phyloP scores from a whole-genome alignment of 2,113 vertebrate genomes.

The Pangasianodon gigas region DNA sequence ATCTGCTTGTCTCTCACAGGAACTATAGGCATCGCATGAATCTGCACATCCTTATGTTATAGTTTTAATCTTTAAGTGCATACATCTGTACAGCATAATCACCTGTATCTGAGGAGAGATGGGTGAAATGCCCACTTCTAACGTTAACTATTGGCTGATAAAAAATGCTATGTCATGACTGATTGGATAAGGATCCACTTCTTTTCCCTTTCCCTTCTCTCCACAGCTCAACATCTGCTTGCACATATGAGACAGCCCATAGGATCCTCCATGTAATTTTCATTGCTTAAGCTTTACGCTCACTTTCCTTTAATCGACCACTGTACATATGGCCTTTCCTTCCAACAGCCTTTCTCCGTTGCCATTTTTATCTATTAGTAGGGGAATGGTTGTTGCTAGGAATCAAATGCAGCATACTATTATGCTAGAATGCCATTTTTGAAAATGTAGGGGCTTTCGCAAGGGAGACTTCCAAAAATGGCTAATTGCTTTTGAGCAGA shows the following conservation, averaged over 20 bases:
- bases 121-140: constrained; percentile 34
- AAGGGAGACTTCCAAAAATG: constrained; percentile 48
- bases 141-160: constrained; percentile 61
- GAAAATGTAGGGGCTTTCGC: constrained; percentile 54
- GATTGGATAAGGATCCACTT: constrained; percentile 45
- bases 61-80: constrained; percentile 64
- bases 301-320: constrained; percentile 63
- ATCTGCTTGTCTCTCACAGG: constrained; percentile 69
- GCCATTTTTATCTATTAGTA: constrained; percentile 51
- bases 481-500: constrained; percentile 35
- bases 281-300: constrained; percentile 72
- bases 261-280: constrained; percentile 67
- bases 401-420: constrained; percentile 63
- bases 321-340: constrained; percentile 67
- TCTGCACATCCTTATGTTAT: constrained; percentile 64
- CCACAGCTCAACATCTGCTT: constrained; percentile 76
- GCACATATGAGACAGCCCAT: constrained; percentile 68
- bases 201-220: constrained; percentile 52
- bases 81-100: constrained; percentile 56
- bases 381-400: constrained; percentile 72
- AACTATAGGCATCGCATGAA: constrained; percentile 77
- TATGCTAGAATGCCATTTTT: constrained; percentile 58
- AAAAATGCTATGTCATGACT: constrained; percentile 23
- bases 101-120: constrained; percentile 56
- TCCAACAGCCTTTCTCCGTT: constrained; percentile 67